A percentile compares a stretch with the other conserved stretches of the same genome.
Conservation (phyloP, 2,888 invertebrate species). For the Thera britannica region DNA sequence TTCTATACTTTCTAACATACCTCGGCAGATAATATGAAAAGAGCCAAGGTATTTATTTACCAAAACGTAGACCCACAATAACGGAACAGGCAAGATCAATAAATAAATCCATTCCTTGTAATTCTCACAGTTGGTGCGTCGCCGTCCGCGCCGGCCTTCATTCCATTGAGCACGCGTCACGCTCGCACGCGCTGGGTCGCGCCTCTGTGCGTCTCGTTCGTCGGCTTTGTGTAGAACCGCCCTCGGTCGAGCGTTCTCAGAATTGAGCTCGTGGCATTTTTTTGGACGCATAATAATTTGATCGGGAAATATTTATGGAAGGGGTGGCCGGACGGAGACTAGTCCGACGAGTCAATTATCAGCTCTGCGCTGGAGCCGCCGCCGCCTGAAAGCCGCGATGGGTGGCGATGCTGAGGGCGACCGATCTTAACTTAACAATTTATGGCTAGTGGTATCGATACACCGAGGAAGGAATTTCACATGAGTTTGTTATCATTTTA, state of each 20-base stretch:
- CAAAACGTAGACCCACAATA: conserved; percentile 64
- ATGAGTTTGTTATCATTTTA: conserved; percentile 58
- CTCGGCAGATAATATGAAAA: conserved; percentile 44
- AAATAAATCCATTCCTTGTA: conserved; percentile 82
- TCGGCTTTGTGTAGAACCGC: conserved; percentile 77
- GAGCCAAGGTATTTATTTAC: conserved; percentile 67
- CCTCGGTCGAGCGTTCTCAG: conserved; percentile 73
- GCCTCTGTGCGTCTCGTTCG: conserved; percentile 58
- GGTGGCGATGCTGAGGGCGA: conserved; percentile 68
- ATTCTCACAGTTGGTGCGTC: conserved; percentile 72
- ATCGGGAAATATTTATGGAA: conserved; percentile 85
- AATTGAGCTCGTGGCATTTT: conserved; percentile 81
- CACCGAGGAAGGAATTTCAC: conserved; percentile 71
- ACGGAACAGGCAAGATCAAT: conserved; percentile 79
- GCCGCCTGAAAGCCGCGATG: conserved; percentile 72
- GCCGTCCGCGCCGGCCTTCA: conserved; percentile 72
- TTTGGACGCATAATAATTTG: conserved; percentile 82
- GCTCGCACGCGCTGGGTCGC: conserved; percentile 47
- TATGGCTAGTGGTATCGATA: conserved; percentile 74
- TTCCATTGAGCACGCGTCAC: conserved; percentile 72
- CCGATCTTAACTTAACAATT: conserved; percentile 67
- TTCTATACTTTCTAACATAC: conserved; percentile 53
- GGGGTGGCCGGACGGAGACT: conserved; percentile 76
- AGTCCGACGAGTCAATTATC: conserved; percentile 81
- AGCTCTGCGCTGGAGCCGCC: conserved; percentile 53